These are phyloP conservation scores for Linurgus olivaceus DNA, from an alignment of 2,797 vertebrate species.

Conservation along the genomic window DNA sequence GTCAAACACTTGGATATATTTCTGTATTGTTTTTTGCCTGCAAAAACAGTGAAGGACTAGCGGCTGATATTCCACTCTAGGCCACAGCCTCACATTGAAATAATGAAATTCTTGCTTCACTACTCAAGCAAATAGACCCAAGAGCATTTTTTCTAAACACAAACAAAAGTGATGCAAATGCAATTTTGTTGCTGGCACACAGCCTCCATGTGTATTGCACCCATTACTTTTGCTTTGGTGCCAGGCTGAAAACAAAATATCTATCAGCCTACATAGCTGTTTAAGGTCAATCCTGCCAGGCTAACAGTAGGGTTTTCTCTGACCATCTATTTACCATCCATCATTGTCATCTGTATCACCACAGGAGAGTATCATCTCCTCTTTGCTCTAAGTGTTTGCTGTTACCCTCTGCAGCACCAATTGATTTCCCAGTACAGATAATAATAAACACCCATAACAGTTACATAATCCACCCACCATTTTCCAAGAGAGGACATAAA, in stretches of 20 bases:
- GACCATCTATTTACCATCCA: background rate
- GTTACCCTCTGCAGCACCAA: background rate
- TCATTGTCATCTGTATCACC: background rate
- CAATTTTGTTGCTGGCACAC: background rate
- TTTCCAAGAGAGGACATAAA: background rate
- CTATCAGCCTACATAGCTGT: background rate
- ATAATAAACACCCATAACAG: background rate
- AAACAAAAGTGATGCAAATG: constrained; percentile 10
- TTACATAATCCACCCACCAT: background rate
- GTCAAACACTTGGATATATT: background rate
- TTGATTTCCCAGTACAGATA: constrained; percentile 5
- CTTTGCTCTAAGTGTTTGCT: background rate
- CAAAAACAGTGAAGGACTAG: background rate
- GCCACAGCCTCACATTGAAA: background rate
- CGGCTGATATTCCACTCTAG: background rate
- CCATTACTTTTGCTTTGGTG: background rate
- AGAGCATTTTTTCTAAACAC: constrained; percentile 22
- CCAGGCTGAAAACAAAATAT: background rate
- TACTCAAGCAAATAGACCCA: background rate
- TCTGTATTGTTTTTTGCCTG: background rate
- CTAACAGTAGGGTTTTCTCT: background rate
- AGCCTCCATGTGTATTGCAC: background rate
- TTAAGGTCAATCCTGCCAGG: background rate
- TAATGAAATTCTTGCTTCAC: constrained; percentile 17
- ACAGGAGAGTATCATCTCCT: background rate